These are phyloP conservation scores for Megalopta genalis DNA, from an alignment of 1,140 invertebrate species.

Conservation along the genomic window DNA sequence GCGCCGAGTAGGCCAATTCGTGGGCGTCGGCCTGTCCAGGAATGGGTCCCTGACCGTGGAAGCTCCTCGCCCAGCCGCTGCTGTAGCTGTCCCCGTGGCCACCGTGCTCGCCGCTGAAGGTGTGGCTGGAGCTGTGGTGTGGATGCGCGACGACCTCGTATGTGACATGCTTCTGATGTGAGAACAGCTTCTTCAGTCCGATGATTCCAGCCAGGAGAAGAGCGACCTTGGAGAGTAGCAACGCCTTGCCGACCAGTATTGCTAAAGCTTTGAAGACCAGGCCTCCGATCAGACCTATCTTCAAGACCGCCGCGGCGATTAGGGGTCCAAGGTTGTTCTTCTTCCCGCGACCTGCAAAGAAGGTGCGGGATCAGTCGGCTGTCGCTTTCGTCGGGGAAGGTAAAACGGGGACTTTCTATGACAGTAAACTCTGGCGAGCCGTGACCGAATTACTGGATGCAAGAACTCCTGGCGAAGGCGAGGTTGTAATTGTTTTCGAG, in stretches of 20 bases:
- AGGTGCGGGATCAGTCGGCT: conserved; percentile 3
- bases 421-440: conserved; percentile 37
- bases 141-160: conserved; percentile 87
- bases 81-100: conserved; percentile 81
- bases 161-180: conserved; percentile 86
- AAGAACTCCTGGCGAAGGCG: not conserved
- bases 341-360: conserved; percentile 82
- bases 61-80: conserved; percentile 83
- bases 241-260: conserved; percentile 90
- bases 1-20: conserved; percentile 84
- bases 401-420: conserved; percentile 69
- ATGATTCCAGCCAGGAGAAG: conserved; percentile 88
- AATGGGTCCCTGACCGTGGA: conserved; percentile 78
- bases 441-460: conserved; percentile 6
- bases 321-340: conserved; percentile 88
- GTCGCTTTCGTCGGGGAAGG: conserved; percentile 42
- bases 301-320: conserved; percentile 87
- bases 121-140: conserved; percentile 81
- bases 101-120: conserved; percentile 75
- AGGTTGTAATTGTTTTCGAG: not conserved
- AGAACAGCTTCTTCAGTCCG: conserved; percentile 90
- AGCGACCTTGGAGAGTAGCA: conserved; percentile 90
- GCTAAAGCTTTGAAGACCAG: conserved; percentile 89
- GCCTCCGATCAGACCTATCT: conserved; percentile 89
- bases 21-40: conserved; percentile 80